Evolutionary conservation across 1,140 invertebrate species (phyloP).

Genomic region (Spodoptera litura): DNA sequence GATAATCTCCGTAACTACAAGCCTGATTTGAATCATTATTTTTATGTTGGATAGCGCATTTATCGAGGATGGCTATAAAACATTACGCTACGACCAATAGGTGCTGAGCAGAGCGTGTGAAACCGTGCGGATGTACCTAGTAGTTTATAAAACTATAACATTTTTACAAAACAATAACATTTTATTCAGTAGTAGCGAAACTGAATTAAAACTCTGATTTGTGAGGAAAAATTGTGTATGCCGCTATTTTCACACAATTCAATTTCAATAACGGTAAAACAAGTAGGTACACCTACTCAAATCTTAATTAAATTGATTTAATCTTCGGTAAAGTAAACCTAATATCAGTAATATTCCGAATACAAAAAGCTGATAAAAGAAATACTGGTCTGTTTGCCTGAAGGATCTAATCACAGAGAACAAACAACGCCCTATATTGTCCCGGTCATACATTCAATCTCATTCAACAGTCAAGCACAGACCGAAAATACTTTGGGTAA

Average conservation of each 20-base stretch:
- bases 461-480: slow-evolving; percentile 21
- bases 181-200: no score
- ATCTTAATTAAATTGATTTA: slow-evolving; percentile 10
- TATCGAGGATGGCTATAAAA: no score
- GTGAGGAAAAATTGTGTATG: no score
- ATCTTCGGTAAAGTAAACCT: background rate
- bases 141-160: no score
- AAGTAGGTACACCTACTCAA: background rate
- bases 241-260: background rate
- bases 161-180: no score
- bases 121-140: no score
- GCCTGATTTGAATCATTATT: no score
- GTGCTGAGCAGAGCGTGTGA: no score
- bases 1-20: no score
- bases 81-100: no score
- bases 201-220: no score
- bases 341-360: background rate
- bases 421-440: slow-evolving; percentile 27
- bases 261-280: background rate
- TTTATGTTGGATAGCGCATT: no score
- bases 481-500: slow-evolving; percentile 2
- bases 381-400: slow-evolving; percentile 12
- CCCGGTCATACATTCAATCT: slow-evolving; percentile 32
- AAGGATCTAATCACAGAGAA: slow-evolving; percentile 32
- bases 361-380: slow-evolving; percentile 1